These are phyloP conservation scores for Trachurus trachurus DNA, from an alignment of 2,797 vertebrate genomes.

Conservation along the genomic window DNA sequence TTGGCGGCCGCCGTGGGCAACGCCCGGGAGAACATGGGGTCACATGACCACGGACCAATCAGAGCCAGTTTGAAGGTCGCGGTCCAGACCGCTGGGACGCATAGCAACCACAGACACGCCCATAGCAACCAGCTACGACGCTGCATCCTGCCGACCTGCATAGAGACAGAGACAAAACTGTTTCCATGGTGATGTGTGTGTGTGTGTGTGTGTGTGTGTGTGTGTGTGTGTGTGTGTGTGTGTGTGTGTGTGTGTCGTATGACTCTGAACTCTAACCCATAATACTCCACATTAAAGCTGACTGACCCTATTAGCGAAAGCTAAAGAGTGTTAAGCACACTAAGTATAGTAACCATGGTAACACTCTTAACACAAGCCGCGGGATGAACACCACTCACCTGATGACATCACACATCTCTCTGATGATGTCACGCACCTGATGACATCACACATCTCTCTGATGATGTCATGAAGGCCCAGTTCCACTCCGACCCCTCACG, in stretches of 20 bases:
- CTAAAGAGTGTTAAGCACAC: slow-evolving; percentile 39
- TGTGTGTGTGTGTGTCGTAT: too few species aligned
- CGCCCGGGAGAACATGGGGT: slow-evolving; percentile 86
- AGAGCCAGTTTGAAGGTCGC: slow-evolving; percentile 88
- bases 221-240: too few species aligned
- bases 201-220: too few species aligned
- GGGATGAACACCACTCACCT: not conserved
- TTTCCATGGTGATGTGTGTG: too few species aligned
- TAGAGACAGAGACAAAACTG: too few species aligned
- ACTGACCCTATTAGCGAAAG: slow-evolving; percentile 59
- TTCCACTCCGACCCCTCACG: too few species aligned
- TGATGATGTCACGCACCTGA: not conserved
- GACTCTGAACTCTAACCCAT: slow-evolving; percentile 41
- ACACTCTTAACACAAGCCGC: slow-evolving; percentile 40
- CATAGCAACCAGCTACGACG: slow-evolving; percentile 41
- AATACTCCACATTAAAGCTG: slow-evolving; percentile 30
- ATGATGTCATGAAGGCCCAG: too few species aligned
- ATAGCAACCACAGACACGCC: slow-evolving; percentile 54
- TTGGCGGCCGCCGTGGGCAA: slow-evolving; percentile 83
- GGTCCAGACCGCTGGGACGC: not conserved
- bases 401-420: slow-evolving; percentile 5
- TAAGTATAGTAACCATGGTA: slow-evolving; percentile 54
- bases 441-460: too few species aligned
- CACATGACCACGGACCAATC: slow-evolving; percentile 90
- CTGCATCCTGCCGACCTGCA: slow-evolving; percentile 60